A percentile compares a stretch with the other conserved stretches of the same genome.
These are phyloP conservation scores for Campylomormyrus numenius DNA, from an alignment of 2,113 vertebrate genomes.

Conservation along the genomic window DNA sequence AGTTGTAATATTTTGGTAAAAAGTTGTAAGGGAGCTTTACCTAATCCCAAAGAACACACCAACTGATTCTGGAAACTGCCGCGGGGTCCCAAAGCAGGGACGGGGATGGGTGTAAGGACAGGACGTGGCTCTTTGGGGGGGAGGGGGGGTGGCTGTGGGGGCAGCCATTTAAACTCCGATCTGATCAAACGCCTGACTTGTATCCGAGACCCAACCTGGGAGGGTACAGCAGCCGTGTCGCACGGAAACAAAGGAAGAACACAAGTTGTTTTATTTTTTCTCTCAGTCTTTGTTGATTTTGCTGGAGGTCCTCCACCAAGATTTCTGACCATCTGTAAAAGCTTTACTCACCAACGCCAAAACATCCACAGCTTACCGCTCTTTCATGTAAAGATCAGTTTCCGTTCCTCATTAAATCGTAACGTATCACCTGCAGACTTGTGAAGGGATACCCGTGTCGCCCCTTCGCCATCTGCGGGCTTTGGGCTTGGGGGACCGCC, in stretches of 20 bases:
- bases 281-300: background rate
- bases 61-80: slow-evolving; percentile 40
- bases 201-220: background rate
- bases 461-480: background rate
- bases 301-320: background rate
- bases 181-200: slow-evolving; percentile 26
- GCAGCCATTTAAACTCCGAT: slow-evolving; percentile 31
- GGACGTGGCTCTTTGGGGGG: slow-evolving; percentile 28
- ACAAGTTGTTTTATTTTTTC: background rate
- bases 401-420: slow-evolving; percentile 18
- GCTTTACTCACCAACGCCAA: background rate
- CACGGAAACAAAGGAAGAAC: background rate
- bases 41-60: slow-evolving; percentile 43
- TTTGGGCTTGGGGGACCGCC: background rate
- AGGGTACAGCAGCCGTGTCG: background rate
- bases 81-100: slow-evolving; percentile 29
- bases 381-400: slow-evolving; percentile 12
- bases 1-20: slow-evolving; percentile 47
- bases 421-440: slow-evolving; percentile 14
- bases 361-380: background rate
- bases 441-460: background rate
- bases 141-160: slow-evolving; percentile 25
- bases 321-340: background rate
- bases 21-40: slow-evolving; percentile 49
- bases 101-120: slow-evolving; percentile 16